These are phyloP conservation scores for rabbit (Oryctolagus cuniculus) DNA, from an alignment of 2,113 vertebrate species.

Conservation along the genomic window DNA sequence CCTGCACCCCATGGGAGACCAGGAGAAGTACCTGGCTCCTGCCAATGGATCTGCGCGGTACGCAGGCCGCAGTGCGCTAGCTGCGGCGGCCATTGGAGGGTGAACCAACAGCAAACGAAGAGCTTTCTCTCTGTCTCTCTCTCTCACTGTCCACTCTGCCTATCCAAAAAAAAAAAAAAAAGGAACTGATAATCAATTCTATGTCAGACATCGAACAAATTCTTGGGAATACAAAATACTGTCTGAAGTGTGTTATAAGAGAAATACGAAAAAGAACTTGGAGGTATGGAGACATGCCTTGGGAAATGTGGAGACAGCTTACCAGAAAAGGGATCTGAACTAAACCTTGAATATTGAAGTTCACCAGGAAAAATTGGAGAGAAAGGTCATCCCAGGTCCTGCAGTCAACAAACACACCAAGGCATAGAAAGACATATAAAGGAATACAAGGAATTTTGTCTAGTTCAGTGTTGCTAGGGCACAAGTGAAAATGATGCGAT, in stretches of 20 bases:
- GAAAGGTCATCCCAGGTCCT: background rate
- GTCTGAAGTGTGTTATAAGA: background rate
- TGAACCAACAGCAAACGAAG: too few species aligned
- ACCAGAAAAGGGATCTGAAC: background rate
- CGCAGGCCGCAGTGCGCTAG: too few species aligned
- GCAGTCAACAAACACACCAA: background rate
- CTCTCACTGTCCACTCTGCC: too few species aligned
- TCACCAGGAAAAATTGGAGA: background rate
- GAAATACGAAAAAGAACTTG: background rate
- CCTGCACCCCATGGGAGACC: too few species aligned
- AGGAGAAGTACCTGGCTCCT: too few species aligned
- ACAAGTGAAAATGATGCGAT: background rate
- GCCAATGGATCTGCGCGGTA: too few species aligned
- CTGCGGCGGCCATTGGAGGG: too few species aligned
- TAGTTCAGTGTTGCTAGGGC: background rate
- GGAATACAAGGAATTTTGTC: fast-evolving
- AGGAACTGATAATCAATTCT: background rate
- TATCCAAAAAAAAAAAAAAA: too few species aligned
- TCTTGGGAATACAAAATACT: background rate
- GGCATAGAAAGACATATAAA: background rate
- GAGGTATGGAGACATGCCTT: background rate
- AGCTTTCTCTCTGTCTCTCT: too few species aligned
- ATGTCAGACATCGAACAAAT: background rate
- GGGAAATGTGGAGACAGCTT: background rate
- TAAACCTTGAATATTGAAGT: background rate